Conservation (phyloP, 2,113 vertebrate genomes). For the Sterrhoptilus dennistouni region DNA sequence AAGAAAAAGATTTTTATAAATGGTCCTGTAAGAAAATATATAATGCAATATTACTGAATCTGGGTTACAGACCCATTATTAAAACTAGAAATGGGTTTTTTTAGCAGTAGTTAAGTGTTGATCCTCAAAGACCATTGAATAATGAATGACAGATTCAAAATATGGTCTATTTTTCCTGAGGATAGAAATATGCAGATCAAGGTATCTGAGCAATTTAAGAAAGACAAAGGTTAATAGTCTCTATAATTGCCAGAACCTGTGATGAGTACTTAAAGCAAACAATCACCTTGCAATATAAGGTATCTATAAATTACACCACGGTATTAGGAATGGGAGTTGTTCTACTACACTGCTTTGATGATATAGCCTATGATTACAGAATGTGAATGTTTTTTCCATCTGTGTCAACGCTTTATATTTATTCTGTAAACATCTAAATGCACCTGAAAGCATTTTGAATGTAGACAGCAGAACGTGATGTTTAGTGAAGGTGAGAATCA, state of each 20-base stretch:
- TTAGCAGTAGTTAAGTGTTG: not conserved
- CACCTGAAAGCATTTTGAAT: not conserved
- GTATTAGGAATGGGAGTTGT: not conserved
- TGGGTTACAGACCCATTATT: not conserved
- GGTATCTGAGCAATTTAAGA: not conserved
- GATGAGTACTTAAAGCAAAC: conserved; percentile 19
- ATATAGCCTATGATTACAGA: not conserved
- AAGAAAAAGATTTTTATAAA: not conserved
- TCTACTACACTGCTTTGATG: conserved; percentile 12
- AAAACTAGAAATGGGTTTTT: not conserved
- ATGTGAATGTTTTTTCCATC: not conserved
- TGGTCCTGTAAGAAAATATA: not conserved
- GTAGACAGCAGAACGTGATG: not conserved
- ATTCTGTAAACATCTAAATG: not conserved
- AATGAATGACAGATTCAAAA: not conserved
- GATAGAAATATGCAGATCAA: not conserved
- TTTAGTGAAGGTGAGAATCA: conserved; percentile 25
- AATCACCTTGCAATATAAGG: not conserved
- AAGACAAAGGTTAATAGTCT: conserved; percentile 9
- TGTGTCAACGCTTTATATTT: conserved; percentile 2
- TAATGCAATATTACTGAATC: not conserved
- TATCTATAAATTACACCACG: not conserved
- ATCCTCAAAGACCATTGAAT: not conserved
- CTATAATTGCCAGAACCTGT: conserved; percentile 32
- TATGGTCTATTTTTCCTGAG: not conserved